Evolutionary conservation across 2,797 vertebrate genomes (phyloP).

Genomic region (Sebastolobus alascanus): DNA sequence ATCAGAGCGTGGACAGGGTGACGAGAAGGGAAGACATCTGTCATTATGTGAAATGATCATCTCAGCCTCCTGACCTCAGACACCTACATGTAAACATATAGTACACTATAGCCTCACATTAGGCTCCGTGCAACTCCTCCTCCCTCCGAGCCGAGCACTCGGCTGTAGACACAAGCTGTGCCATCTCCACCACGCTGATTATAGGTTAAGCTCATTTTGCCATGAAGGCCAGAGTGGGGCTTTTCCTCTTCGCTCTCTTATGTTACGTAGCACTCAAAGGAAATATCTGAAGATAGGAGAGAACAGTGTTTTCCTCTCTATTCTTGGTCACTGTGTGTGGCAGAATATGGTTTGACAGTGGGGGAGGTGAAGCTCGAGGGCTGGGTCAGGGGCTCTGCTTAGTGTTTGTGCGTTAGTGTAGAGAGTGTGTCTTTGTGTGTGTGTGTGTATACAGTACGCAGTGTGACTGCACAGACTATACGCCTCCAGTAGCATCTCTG

Average conservation of each 20-base stretch:
- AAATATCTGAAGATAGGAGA: slow-evolving; percentile 33
- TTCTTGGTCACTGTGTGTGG: slow-evolving; percentile 46
- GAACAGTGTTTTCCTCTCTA: slow-evolving; percentile 6
- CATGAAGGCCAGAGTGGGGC: slow-evolving; percentile 31
- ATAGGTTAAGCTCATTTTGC: slow-evolving; percentile 59
- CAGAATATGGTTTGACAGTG: slow-evolving; percentile 53
- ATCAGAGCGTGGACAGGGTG: slow-evolving; percentile 22
- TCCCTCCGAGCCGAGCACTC: slow-evolving; percentile 16
- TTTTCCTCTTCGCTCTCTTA: slow-evolving; percentile 9
- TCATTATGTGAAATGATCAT: slow-evolving; percentile 58
- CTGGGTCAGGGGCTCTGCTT: slow-evolving; percentile 56
- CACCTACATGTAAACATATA: slow-evolving; percentile 34
- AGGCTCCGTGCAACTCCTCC: slow-evolving; percentile 10
- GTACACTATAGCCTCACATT: slow-evolving; percentile 13
- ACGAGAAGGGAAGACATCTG: slow-evolving; percentile 44
- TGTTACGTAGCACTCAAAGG: slow-evolving; percentile 35
- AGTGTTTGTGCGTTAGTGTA: slow-evolving; percentile 60
- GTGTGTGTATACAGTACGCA: slow-evolving; percentile 10
- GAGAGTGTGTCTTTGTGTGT: slow-evolving; percentile 19
- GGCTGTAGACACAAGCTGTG: slow-evolving; percentile 30
- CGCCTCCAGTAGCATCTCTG: slow-evolving; percentile 61
- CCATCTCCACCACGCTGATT: slow-evolving; percentile 43
- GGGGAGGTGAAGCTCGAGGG: slow-evolving; percentile 51
- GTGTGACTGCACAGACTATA: slow-evolving; percentile 39
- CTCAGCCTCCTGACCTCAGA: slow-evolving; percentile 41